Evolutionary conservation across 2,888 invertebrate genomes (phyloP).

Genomic region (Aleiodes alternator): DNA sequence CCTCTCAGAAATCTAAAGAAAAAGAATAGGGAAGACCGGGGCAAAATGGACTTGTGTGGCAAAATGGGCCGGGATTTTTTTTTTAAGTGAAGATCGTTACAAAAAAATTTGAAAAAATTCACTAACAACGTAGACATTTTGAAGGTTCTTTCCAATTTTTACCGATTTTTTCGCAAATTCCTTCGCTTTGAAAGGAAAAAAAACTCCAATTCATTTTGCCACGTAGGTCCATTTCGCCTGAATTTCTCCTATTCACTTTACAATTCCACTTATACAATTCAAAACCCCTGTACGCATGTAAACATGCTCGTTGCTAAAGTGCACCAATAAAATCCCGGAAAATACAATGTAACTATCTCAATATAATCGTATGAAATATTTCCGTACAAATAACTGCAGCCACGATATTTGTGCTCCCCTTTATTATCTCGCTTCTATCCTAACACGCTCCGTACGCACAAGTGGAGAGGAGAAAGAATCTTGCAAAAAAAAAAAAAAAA

Average conservation of each 20-base stretch:
- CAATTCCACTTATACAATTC: background rate
- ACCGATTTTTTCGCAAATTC: too few relatives aligned
- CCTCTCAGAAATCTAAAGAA: too few relatives aligned
- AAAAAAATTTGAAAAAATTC: too few relatives aligned
- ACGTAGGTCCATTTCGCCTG: too few relatives aligned
- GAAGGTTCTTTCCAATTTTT: too few relatives aligned
- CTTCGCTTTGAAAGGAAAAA: too few relatives aligned
- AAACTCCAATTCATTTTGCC: too few relatives aligned
- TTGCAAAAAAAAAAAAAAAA: conserved; percentile 16
- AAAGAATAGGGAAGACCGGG: too few relatives aligned
- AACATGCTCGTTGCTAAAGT: conserved; percentile 36
- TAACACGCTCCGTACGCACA: conserved; percentile 32
- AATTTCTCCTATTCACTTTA: background rate
- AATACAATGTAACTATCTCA: conserved; percentile 52
- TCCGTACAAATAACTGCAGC: conserved; percentile 41
- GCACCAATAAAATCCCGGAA: conserved; percentile 55
- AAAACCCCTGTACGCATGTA: conserved; percentile 17
- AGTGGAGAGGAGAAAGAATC: conserved; percentile 35
- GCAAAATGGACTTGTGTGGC: too few relatives aligned
- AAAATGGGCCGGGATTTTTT: too few relatives aligned
- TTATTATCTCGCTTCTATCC: conserved; percentile 13
- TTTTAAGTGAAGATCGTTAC: too few relatives aligned
- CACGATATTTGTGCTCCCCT: conserved; percentile 22
- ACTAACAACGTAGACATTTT: too few relatives aligned
- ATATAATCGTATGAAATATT: conserved; percentile 52